Base-by-base conservation (phyloP, 2,113 vertebrate genomes). In the Zosterops pallidus region DNA sequence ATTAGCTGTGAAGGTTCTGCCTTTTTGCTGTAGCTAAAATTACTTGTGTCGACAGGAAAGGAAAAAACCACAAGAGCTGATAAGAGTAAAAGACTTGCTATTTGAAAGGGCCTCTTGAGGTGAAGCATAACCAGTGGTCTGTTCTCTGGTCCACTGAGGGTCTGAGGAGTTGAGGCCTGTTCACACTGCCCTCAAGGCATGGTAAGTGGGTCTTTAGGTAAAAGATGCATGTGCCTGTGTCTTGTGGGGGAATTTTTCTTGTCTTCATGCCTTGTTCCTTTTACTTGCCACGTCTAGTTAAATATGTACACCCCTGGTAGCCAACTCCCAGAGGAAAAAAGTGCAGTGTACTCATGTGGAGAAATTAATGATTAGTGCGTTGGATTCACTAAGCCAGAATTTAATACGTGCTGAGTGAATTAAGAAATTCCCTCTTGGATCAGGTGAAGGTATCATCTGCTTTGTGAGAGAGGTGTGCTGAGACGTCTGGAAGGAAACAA, bases 1-100 rank as follows among this genome's bases (percentile, higher is more conserved):
- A 63, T 78, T 70, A 78, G 52, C 64, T 67, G 19, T 91, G 57
- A 67, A 91, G 70, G 68, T 83, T 85, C 89, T 89, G 74, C 64
- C 33, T 84, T 44, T 70, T 64, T 83, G 64, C 59, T 89, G 39
- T 68, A 91, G 82, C 70, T 89, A 79, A 91, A 92, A 91, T 78
- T 79, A 84, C 60, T 87, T 87, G 41, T 68, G 90, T 85, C 91
- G 56, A 80, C 82, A 79, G 70, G 82, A 90, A 81, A 47, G 44
- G 59, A 92, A 83, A 80, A 83, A 95, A 60, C 22, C 12, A 12
- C 41, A 41, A 53, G 37, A 72, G 47, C 39, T 81, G 77, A 19
- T 94, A 86, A 83, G 67, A 90, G 28, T 68, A 75, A 88, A 83
- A 83, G 39, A 47, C 23, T 81, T 47, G 14, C 25, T 83, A 14